Conservation (phyloP, 1,140 invertebrate species). For the Drosophila aff. region DNA sequence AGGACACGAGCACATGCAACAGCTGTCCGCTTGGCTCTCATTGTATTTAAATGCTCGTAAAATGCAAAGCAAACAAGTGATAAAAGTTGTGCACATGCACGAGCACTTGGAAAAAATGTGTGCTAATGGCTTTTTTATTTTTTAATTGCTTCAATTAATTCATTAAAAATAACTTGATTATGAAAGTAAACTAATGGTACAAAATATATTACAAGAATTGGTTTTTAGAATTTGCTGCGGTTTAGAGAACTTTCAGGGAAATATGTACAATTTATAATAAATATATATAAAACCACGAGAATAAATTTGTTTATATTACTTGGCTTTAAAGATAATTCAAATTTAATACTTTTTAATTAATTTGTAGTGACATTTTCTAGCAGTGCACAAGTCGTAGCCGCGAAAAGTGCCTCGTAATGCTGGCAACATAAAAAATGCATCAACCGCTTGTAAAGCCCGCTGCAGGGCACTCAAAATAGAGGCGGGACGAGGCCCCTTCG, state of each 20-base stretch:
- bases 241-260: neutral
- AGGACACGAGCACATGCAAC: conserved; percentile 42
- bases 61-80: conserved; percentile 70
- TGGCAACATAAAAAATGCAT: conserved; percentile 76
- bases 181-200: no score
- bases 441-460: conserved; percentile 51
- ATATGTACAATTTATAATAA: neutral
- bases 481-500: neutral
- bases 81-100: conserved; percentile 58
- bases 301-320: no score
- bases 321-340: neutral
- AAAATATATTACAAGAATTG: neutral
- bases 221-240: neutral
- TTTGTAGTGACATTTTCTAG: neutral
- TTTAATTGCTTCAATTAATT: neutral
- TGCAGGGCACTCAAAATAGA: conserved; percentile 35
- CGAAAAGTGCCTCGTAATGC: conserved; percentile 54
- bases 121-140: neutral
- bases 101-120: conserved; percentile 6
- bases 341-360: no score
- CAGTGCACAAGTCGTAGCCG: conserved; percentile 7
- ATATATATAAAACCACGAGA: neutral
- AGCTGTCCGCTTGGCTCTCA: conserved; percentile 53
- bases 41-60: conserved; percentile 73
- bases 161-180: neutral